These are phyloP conservation scores for Conus ventricosus DNA, from an alignment of 1,140 invertebrate genomes.

Conservation along the genomic window DNA sequence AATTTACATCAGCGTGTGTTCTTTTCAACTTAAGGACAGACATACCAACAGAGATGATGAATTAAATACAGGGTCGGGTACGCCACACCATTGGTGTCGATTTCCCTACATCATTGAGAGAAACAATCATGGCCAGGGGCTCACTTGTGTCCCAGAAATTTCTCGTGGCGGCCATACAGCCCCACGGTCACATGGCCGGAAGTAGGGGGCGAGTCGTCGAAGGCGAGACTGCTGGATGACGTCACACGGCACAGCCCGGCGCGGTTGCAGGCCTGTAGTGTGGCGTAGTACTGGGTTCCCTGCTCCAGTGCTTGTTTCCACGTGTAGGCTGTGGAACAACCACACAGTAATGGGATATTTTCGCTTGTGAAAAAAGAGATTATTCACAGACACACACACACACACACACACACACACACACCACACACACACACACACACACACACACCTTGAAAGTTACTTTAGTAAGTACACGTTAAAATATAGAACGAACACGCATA, in stretches of 20 bases:
- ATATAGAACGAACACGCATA: no score
- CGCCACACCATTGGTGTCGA: no score
- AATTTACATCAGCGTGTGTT: no score
- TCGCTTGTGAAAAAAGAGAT: no score
- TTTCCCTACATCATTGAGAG: no score
- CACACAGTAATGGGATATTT: background rate
- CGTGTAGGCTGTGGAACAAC: background rate
- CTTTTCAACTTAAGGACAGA: no score
- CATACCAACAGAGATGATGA: no score
- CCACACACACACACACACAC: slow-evolving; percentile 16
- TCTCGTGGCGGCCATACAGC: slow-evolving; percentile 14
- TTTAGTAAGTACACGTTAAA: no score
- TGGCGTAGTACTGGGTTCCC: slow-evolving; percentile 43
- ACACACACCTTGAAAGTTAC: background rate
- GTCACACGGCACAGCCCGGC: slow-evolving; percentile 44
- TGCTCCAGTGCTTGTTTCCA: slow-evolving; percentile 36
- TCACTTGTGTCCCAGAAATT: slow-evolving; percentile 44
- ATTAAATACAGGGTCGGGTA: no score
- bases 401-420: slow-evolving; percentile 16
- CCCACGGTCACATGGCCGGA: slow-evolving; percentile 46
- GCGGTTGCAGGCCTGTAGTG: slow-evolving; percentile 51
- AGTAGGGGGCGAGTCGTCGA: slow-evolving; percentile 51
- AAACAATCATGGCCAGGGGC: background rate
- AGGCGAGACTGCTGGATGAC: slow-evolving; percentile 48
- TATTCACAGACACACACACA: slow-evolving; percentile 9